These are phyloP conservation scores for Nipponia nippon DNA, from an alignment of 2,113 vertebrate species.

Conservation along the genomic window DNA sequence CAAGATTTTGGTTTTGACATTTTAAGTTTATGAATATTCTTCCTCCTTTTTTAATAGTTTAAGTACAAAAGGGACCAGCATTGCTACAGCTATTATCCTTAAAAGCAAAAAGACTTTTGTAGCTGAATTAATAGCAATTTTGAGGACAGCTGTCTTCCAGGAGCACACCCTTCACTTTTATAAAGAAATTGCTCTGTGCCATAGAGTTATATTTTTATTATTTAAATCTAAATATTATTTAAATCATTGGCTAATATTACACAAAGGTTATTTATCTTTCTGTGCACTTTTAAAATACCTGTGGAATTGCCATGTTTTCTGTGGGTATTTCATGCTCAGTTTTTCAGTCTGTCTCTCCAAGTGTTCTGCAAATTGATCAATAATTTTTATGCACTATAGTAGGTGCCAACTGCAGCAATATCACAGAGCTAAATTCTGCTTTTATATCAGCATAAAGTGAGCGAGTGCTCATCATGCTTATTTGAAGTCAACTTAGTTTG, in stretches of 20 bases:
- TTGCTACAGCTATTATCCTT: background rate
- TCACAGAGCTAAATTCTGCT: background rate
- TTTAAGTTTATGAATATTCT: background rate
- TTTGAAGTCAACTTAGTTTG: background rate
- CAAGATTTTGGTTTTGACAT: background rate
- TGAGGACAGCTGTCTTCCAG: background rate
- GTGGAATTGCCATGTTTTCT: background rate
- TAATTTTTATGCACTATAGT: background rate
- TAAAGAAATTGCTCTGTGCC: background rate
- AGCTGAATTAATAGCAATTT: background rate
- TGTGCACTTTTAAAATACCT: background rate
- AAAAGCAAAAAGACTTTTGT: background rate
- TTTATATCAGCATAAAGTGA: background rate
- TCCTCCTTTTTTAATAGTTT: background rate
- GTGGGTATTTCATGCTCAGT: background rate
- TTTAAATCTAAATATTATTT: background rate
- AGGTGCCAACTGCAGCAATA: background rate
- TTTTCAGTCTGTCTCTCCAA: background rate
- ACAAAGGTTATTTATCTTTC: background rate
- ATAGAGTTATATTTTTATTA: background rate
- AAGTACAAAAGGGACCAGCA: background rate
- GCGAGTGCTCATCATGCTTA: background rate
- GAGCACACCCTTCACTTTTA: background rate
- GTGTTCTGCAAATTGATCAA: conserved; percentile 2
- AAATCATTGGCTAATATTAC: background rate